These are phyloP conservation scores for Sitta carolinensis DNA, from an alignment of 2,797 vertebrate genomes.

Conservation along the genomic window DNA sequence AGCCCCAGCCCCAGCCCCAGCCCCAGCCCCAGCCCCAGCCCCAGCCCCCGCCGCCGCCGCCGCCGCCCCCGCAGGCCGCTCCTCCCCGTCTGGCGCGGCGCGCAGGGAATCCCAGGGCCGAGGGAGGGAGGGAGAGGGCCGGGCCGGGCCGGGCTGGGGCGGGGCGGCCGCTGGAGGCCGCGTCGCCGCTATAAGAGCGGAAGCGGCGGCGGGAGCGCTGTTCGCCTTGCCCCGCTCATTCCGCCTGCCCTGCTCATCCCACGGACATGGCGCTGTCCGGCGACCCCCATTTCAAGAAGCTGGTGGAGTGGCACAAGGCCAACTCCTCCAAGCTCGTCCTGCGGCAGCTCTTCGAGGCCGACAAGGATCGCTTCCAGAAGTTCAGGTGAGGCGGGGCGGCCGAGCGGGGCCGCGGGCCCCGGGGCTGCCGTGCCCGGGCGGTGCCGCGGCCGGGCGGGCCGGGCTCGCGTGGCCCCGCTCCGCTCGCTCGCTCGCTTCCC, in stretches of 20 bases:
- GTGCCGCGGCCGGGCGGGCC: no score
- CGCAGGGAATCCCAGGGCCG: neutral
- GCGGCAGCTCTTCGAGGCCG: slow-evolving; percentile 86
- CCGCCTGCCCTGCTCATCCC: rapidly evolving
- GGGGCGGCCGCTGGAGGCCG: neutral
- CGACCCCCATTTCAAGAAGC: slow-evolving; percentile 85
- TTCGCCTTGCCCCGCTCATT: rapidly evolving
- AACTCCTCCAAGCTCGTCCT: slow-evolving; percentile 83
- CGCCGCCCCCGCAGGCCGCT: neutral
- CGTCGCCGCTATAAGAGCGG: neutral
- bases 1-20: rapidly evolving
- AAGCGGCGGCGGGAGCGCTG: rapidly evolving
- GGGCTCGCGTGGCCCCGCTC: neutral
- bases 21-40: rapidly evolving
- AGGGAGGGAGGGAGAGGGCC: neutral
- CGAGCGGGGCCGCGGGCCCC: no score
- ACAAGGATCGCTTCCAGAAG: slow-evolving; percentile 87
- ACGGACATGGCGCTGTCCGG: slow-evolving; percentile 80
- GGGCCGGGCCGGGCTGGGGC: neutral
- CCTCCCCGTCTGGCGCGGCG: neutral
- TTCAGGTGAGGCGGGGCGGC: slow-evolving; percentile 86
- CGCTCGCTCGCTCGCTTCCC: neutral
- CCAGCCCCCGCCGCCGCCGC: neutral
- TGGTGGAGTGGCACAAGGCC: slow-evolving; percentile 86
- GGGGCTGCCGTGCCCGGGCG: no score